These are phyloP conservation scores for Synanthedon vespiformis DNA, from an alignment of 2,888 invertebrate genomes.

Conservation along the genomic window DNA sequence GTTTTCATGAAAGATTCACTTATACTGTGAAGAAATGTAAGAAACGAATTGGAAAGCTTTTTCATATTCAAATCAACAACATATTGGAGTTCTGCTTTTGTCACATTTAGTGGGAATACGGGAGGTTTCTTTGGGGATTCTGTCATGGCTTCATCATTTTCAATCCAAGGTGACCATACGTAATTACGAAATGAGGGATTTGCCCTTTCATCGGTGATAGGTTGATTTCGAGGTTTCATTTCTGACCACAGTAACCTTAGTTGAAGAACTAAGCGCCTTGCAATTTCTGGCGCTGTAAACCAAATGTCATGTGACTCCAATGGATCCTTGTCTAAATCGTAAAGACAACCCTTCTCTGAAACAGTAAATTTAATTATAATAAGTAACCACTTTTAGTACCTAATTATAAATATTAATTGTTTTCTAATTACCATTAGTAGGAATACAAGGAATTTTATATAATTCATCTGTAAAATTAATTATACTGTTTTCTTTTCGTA, in stretches of 20 bases:
- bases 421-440: conserved; percentile 20
- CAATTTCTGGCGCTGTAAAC: conserved; percentile 22
- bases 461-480: conserved; percentile 1
- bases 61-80: conserved; percentile 24
- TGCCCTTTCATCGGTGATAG: conserved; percentile 19
- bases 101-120: conserved; percentile 26
- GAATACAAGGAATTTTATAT: conserved; percentile 20
- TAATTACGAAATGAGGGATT: conserved; percentile 24
- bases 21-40: conserved; percentile 17
- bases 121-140: conserved; percentile 12
- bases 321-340: conserved; percentile 29
- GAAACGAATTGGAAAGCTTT: conserved; percentile 20
- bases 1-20: conserved; percentile 21
- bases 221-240: conserved; percentile 19
- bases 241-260: conserved; percentile 26
- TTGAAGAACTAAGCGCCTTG: conserved; percentile 20
- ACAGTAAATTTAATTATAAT: conserved; percentile 1
- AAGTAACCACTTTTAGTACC: background rate
- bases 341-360: conserved; percentile 36
- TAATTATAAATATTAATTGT: background rate
- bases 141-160: conserved; percentile 18
- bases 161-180: conserved; percentile 29
- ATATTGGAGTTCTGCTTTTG: conserved; percentile 24
- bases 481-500: conserved; percentile 17
- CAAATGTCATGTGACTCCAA: conserved; percentile 29